phyloP scores from a whole-genome alignment of 2,888 invertebrate genomes.

The Papilio elwesi region DNA sequence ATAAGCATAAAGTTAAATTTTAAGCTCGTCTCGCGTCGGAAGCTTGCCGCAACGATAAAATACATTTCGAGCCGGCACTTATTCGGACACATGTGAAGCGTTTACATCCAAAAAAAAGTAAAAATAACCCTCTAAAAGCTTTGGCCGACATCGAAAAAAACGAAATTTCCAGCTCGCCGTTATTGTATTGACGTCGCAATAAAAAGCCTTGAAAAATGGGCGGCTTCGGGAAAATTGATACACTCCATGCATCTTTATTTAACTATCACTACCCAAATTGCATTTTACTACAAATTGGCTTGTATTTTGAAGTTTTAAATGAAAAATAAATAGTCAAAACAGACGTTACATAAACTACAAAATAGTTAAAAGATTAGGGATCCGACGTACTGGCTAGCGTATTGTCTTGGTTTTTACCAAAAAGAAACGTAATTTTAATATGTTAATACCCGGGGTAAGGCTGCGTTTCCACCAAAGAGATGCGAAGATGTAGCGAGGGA shows the following conservation, averaged over 20 bases:
- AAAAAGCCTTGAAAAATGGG: conserved; percentile 33
- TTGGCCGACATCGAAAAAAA: conserved; percentile 33
- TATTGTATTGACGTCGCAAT: conserved; percentile 39
- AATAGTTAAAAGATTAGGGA: too few relatives aligned
- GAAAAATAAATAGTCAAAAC: too few relatives aligned
- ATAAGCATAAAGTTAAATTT: conserved; percentile 15
- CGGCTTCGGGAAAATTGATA: conserved; percentile 31
- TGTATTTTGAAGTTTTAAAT: too few relatives aligned
- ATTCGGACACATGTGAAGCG: conserved; percentile 33
- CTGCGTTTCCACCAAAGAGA: too few relatives aligned
- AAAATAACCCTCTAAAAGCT: conserved; percentile 37
- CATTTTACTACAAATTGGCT: too few relatives aligned
- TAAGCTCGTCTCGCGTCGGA: background rate
- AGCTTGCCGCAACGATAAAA: conserved; percentile 26
- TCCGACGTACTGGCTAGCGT: too few relatives aligned
- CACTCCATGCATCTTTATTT: conserved; percentile 16
- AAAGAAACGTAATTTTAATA: too few relatives aligned
- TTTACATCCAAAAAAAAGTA: conserved; percentile 35
- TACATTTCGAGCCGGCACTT: conserved; percentile 34
- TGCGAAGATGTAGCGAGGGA: too few relatives aligned
- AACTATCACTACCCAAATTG: background rate
- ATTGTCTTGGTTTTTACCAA: too few relatives aligned
- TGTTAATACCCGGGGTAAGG: too few relatives aligned
- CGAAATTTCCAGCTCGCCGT: conserved; percentile 35
- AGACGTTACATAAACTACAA: too few relatives aligned